Base-by-base conservation (phyloP, 2,113 vertebrate species). In the Semicossyphus pulcher region DNA sequence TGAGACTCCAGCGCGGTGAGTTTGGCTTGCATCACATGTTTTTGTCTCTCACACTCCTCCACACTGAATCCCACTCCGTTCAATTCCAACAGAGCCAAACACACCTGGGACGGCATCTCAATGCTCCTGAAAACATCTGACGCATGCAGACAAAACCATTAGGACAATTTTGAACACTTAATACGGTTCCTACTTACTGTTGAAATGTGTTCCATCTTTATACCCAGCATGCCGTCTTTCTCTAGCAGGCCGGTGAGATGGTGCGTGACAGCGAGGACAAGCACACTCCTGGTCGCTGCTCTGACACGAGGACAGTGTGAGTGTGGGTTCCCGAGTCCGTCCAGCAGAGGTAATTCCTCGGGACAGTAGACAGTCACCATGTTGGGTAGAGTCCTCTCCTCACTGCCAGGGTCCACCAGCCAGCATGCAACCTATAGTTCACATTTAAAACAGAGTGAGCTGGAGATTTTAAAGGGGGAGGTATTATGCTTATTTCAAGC, bases 61-160 rank as follows among this genome's bases (percentile, higher is more conserved):
- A 92, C 90, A 52, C 97, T 99, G 91, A 99, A 99, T 28, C 98
- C 98, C 1, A 99, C 89, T 44, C 98, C 98, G 29, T 99, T 99
- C 76, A 99, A 86, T 88, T 99, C 97, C 84, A 99, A 80, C 83
- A 99, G 91, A 23, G 95, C 96, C 91, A 99, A 85, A 83, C 96
- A 97, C 59, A 97, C 95, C 76, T 96, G 98, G 2, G 90, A 95
- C 1, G 96, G 97, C 97, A 99, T 99, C 92, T 99, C 98, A 51
- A 96, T 92, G 68, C 80, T 92, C 71, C 82, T 83, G 89, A 99
- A 99, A 34, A 94, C 47, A 78, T 94, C 98, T 99, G 85, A 47
- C 6, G 84, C 5, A 51, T 1, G 42, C 16, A 37, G 1, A 53
- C 2, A 53, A 45, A 12, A 20, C 18, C 32, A 41, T 41, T 29